Conservation (phyloP, 2,797 vertebrate species). For the Dallia pectoralis region DNA sequence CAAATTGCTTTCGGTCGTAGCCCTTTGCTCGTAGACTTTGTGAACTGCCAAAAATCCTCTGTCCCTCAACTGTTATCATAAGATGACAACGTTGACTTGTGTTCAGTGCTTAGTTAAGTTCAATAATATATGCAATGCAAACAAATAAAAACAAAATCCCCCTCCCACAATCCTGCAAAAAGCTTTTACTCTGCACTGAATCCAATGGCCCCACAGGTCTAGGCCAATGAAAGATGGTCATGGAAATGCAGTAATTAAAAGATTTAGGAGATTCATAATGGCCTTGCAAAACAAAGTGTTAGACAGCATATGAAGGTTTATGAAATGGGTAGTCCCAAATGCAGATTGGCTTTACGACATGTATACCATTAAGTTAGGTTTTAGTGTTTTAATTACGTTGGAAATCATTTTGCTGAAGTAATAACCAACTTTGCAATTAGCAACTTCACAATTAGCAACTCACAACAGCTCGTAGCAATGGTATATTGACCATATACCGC, state of each 20-base stretch:
- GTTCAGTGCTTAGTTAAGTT: not conserved
- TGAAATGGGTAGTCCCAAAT: no score
- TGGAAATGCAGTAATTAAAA: not conserved
- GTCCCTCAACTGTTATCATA: not conserved
- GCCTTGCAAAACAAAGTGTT: not conserved
- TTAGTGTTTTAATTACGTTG: no score
- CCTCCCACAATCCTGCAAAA: not conserved
- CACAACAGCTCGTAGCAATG: no score
- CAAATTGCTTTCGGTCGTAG: no score
- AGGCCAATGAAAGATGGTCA: not conserved
- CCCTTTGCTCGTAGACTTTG: no score
- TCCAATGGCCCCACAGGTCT: not conserved
- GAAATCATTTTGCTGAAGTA: no score
- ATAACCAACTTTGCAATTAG: no score
- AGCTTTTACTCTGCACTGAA: not conserved
- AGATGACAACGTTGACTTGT: not conserved
- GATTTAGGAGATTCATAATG: not conserved
- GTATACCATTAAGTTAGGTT: no score
- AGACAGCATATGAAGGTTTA: not conserved
- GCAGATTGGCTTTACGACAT: no score
- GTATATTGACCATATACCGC: no score
- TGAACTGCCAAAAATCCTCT: no score
- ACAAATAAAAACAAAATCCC: not conserved
- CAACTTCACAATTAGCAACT: no score
- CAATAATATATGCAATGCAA: not conserved